Conservation (phyloP, 2,113 vertebrate genomes). For the Meles meles region DNA sequence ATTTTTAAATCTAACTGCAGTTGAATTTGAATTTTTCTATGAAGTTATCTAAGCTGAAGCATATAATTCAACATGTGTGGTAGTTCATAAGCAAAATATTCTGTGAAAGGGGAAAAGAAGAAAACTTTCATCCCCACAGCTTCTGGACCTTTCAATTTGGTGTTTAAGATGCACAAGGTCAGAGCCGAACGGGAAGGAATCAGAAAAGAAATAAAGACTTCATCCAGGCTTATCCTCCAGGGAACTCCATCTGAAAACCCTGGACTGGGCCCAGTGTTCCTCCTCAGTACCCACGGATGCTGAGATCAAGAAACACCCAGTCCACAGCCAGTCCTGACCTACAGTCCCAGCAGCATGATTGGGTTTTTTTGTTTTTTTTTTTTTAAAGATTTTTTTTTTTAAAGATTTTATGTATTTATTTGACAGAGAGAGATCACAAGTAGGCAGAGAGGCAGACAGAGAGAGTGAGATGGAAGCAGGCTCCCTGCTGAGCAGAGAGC, state of each 20-base stretch:
- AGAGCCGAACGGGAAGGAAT: background rate
- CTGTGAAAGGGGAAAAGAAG: background rate
- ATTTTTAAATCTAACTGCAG: background rate
- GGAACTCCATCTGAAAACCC: background rate
- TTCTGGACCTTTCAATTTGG: background rate
- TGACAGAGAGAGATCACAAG: too few species aligned
- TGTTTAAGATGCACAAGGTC: background rate
- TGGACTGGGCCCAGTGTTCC: background rate
- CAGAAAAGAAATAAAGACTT: background rate
- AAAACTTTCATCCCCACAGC: background rate
- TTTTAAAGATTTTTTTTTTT: too few species aligned
- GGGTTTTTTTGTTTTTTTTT: too few species aligned
- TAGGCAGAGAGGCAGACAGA: too few species aligned
- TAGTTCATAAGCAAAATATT: background rate
- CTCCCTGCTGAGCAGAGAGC: too few species aligned
- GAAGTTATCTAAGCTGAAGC: conserved; percentile 4
- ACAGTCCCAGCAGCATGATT: background rate
- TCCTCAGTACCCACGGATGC: background rate
- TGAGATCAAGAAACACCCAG: background rate
- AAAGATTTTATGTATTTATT: too few species aligned
- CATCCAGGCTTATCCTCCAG: background rate
- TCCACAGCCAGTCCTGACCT: background rate
- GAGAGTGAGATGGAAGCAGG: too few species aligned
- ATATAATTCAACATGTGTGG: background rate
- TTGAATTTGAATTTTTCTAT: background rate